Base-by-base conservation (phyloP, 2,113 vertebrate species). In the Irena cyanogastra region DNA sequence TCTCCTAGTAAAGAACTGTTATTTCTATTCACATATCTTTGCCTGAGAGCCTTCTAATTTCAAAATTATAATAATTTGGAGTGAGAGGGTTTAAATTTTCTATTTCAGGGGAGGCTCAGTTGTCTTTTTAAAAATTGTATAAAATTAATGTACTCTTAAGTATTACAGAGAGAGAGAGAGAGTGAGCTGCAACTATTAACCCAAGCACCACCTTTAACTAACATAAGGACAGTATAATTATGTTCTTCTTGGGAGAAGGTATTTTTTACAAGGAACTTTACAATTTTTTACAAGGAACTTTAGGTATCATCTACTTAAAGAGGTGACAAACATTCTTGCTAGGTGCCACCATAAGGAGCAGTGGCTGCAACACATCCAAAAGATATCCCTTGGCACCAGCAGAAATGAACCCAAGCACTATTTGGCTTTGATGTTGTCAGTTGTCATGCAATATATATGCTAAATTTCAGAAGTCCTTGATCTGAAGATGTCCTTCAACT, bases 371-470 rank as follows among this genome's bases (percentile, higher is more conserved):
- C 21, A 64, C 20, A 49, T 59, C 19, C 53, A 64, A 27, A 72
- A 8, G 28, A 6, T 64, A 56, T 39, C 20, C 19, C 19, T 27
- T 68, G 59, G 19, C 13, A 89, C 15, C 24, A 69, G 50, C 15
- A 56, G 24, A 87, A 80, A 15, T 11, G 41, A 60, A 26, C 45
- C 50, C 42, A 33, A 83, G 24, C 8, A 68, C 11, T 17, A 47
- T 30, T 54, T 5, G 19, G 10, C 31, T 91, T 56, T 65, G 45
- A 69, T 87, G 16, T 3, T 68, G n/a, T 22, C 33, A 41, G 33
- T 20, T 13, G 2, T n/a, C 28, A 60, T 8, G 11, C 0, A 5
- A 22, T 49, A 35, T 3, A 10, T 15, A 35, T 16, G 18, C 16
- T 54, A 44, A 66, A 88, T 53, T 85, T 82, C 42, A 71, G 33